Conservation (phyloP, 2,113 vertebrate genomes). For the Mirounga angustirostris region DNA sequence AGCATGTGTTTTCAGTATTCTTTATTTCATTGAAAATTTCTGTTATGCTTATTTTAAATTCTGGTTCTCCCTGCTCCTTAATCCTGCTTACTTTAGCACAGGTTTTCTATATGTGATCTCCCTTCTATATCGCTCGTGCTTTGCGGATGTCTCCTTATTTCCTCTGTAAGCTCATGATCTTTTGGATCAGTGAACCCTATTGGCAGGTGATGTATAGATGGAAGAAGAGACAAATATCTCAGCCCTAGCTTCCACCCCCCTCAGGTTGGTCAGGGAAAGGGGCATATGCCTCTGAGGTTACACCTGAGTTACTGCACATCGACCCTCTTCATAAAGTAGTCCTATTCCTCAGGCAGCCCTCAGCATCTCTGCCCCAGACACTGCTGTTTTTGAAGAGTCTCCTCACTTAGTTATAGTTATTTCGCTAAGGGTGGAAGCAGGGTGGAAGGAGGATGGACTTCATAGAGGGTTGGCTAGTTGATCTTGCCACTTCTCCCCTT, state of each 20-base stretch:
- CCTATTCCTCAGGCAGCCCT: neutral
- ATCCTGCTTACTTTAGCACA: neutral
- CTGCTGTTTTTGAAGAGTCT: neutral
- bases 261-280: neutral
- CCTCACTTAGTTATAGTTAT: neutral
- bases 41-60: neutral
- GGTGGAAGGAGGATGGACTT: neutral
- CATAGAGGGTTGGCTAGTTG: neutral
- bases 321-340: neutral
- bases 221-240: neutral
- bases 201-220: neutral
- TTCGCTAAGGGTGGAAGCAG: neutral
- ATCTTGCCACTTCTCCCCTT: neutral
- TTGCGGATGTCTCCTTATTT: neutral
- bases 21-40: neutral
- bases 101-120: neutral
- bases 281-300: neutral
- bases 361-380: neutral
- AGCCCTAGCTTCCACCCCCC: neutral
- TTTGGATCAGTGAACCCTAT: neutral
- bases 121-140: neutral
- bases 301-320: neutral
- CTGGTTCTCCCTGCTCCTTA: neutral
- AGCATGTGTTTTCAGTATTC: neutral
- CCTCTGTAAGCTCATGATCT: neutral